Evolutionary conservation across 2,797 vertebrate species (phyloP).

Genomic region (Anabas testudineus): DNA sequence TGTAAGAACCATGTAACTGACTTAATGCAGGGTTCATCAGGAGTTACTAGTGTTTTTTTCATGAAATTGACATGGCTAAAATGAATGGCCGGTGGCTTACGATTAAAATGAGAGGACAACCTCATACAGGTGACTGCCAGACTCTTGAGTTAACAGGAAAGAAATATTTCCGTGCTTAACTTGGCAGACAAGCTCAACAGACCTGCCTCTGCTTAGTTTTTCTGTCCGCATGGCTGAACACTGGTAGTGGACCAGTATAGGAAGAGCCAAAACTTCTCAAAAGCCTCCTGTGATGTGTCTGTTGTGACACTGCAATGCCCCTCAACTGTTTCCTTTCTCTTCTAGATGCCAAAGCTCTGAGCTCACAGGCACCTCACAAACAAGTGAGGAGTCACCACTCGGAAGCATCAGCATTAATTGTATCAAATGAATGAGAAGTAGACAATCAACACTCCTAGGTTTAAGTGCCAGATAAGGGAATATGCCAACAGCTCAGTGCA

Average conservation of each 20-base stretch:
- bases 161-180: constrained; percentile 83
- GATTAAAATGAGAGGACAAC: constrained; percentile 68
- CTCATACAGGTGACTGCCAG: constrained; percentile 77
- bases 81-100: constrained; percentile 52
- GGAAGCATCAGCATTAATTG: constrained; percentile 53
- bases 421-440: constrained; percentile 65
- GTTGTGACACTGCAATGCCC: constrained; percentile 66
- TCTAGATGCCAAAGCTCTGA: constrained; percentile 59
- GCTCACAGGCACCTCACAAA: constrained; percentile 55
- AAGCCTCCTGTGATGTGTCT: constrained; percentile 74
- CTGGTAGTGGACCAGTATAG: constrained; percentile 67
- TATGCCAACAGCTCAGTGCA: constrained; percentile 63
- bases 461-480: constrained; percentile 59
- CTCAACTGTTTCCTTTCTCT: constrained; percentile 57
- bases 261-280: constrained; percentile 72
- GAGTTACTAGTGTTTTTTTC: constrained; percentile 32
- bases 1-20: constrained; percentile 27
- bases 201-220: constrained; percentile 77
- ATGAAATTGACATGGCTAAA: constrained; percentile 48
- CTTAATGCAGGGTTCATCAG: constrained; percentile 42
- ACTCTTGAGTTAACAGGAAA: constrained; percentile 83
- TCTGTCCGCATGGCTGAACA: constrained; percentile 69
- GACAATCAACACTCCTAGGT: constrained; percentile 64
- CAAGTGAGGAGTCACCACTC: constrained; percentile 50
- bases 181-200: constrained; percentile 75